Conservation (phyloP, 2,797 vertebrate genomes). For the Amphiprion clarkii region DNA sequence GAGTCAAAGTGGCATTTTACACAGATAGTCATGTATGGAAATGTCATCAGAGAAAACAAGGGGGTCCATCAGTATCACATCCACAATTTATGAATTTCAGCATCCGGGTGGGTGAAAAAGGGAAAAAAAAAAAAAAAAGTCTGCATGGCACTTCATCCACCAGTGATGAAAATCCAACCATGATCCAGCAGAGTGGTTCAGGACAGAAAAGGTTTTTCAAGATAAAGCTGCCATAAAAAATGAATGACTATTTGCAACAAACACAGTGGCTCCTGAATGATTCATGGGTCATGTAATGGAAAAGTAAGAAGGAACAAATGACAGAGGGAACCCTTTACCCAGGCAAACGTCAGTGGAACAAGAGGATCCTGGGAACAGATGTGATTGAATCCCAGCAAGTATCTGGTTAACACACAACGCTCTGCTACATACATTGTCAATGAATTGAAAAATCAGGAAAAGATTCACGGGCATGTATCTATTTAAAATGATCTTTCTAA, state of each 20-base stretch:
- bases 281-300: conserved; percentile 82
- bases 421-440: background rate
- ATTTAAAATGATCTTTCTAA: background rate
- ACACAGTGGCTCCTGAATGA: conserved; percentile 81
- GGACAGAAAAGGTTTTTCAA: conserved; percentile 70
- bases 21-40: conserved; percentile 53
- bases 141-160: conserved; percentile 69
- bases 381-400: conserved; percentile 11
- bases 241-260: conserved; percentile 84
- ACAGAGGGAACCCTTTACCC: conserved; percentile 53
- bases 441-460: background rate
- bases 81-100: conserved; percentile 76
- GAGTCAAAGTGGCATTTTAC: conserved; percentile 58
- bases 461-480: background rate
- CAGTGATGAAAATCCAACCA: conserved; percentile 60
- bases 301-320: conserved; percentile 65
- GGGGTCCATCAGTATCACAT: conserved; percentile 71
- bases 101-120: conserved; percentile 42
- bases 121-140: conserved; percentile 40
- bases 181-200: conserved; percentile 59
- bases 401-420: background rate
- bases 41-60: conserved; percentile 71
- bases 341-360: conserved; percentile 43
- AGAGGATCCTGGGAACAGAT: conserved; percentile 35
- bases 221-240: conserved; percentile 82